A percentile compares a stretch with the other conserved stretches of the same genome.
phyloP scores from a whole-genome alignment of 2,797 vertebrate species.

The Eospalax fontanierii region DNA sequence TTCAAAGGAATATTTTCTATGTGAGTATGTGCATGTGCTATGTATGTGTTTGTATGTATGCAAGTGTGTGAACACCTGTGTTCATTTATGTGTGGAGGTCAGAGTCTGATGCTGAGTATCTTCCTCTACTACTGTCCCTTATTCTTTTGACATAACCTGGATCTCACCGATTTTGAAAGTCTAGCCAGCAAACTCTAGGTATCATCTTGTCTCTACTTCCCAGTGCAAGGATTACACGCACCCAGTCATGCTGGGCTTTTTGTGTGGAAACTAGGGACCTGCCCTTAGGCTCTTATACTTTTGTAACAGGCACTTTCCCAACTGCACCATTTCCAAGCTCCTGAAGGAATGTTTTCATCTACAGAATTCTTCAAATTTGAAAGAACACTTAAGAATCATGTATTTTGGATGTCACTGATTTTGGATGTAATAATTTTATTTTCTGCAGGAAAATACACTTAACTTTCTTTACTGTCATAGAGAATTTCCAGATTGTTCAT shows the following conservation, averaged over 20 bases:
- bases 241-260: background rate
- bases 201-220: background rate
- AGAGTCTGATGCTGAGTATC: background rate
- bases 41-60: too few relatives aligned
- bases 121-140: background rate
- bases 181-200: background rate
- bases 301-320: background rate
- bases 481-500: slow-evolving; percentile 4
- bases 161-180: background rate
- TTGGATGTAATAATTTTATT: slow-evolving; percentile 45
- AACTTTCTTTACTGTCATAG: background rate
- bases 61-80: too few relatives aligned
- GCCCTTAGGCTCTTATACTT: too few relatives aligned
- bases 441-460: slow-evolving; percentile 23
- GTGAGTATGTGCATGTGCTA: too few relatives aligned
- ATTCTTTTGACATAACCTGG: background rate
- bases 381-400: background rate
- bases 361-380: background rate
- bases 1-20: background rate
- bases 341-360: slow-evolving; percentile 15
- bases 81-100: background rate
- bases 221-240: background rate
- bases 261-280: background rate
- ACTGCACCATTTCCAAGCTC: background rate
- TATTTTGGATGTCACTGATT: slow-evolving; percentile 26